Evolutionary conservation across 2,888 invertebrate genomes (phyloP).

Genomic region (Osmoderma eremita): DNA sequence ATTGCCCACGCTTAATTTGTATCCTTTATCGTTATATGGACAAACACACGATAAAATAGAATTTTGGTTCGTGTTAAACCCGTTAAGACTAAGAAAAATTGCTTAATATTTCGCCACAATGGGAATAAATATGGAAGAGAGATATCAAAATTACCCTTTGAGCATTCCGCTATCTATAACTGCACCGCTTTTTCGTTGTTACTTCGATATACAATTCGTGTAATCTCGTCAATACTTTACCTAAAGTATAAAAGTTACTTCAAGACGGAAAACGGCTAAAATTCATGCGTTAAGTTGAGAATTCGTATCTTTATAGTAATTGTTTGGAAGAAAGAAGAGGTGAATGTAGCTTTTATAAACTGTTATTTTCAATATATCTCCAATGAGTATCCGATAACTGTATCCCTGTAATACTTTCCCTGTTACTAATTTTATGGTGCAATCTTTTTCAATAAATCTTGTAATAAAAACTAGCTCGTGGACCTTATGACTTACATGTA

Average conservation of each 20-base stretch:
- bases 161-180: neutral
- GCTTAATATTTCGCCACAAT: slow-evolving; percentile 6
- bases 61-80: neutral
- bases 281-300: no score
- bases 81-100: slow-evolving; percentile 1
- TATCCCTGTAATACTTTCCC: no score
- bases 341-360: no score
- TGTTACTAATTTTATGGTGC: no score
- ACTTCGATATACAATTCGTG: neutral
- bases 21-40: slow-evolving; percentile 7
- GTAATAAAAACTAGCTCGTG: no score
- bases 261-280: neutral
- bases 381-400: no score
- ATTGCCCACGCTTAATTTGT: slow-evolving; percentile 28
- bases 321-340: no score
- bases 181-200: slow-evolving; percentile 2
- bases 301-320: no score
- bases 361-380: no score
- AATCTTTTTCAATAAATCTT: no score
- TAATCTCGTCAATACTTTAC: slow-evolving; percentile 3
- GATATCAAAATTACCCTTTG: neutral
- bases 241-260: neutral
- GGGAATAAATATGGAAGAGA: slow-evolving; percentile 5
- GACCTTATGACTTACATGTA: no score
- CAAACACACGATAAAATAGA: neutral